These are phyloP conservation scores for Sphyrna mokarran DNA, from an alignment of 2,113 vertebrate species.

Conservation along the genomic window DNA sequence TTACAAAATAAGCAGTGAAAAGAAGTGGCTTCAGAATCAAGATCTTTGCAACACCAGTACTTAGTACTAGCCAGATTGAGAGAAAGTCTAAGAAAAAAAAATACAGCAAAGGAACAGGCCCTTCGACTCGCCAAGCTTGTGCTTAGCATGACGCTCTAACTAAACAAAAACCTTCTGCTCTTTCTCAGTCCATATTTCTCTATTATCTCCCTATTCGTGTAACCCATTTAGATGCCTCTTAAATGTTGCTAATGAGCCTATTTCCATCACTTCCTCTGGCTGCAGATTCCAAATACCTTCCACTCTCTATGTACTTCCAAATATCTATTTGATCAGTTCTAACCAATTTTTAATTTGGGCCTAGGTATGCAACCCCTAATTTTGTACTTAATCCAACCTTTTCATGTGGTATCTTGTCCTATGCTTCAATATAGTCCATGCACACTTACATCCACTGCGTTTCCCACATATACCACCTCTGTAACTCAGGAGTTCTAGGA, in stretches of 20 bases:
- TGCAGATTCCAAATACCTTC: too few relatives aligned
- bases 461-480: not conserved
- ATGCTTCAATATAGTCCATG: not conserved
- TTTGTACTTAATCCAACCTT: not conserved
- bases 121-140: too few relatives aligned
- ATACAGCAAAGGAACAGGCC: too few relatives aligned
- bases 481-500: not conserved
- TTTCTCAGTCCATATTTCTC: too few relatives aligned
- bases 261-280: too few relatives aligned
- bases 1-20: not conserved
- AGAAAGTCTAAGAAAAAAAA: not conserved
- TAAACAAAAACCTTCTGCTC: too few relatives aligned
- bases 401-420: not conserved
- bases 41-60: not conserved
- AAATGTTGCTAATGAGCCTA: too few relatives aligned
- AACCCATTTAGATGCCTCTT: too few relatives aligned
- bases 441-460: not conserved
- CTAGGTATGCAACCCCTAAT: not conserved
- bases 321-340: not conserved
- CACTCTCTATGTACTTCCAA: too few relatives aligned
- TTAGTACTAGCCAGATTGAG: not conserved
- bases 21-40: not conserved
- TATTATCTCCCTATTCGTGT: too few relatives aligned
- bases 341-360: not conserved
- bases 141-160: too few relatives aligned